A percentile compares a stretch with the other conserved stretches of the same genome.
Conservation (phyloP, 2,113 vertebrate species). For the Lota lota region DNA sequence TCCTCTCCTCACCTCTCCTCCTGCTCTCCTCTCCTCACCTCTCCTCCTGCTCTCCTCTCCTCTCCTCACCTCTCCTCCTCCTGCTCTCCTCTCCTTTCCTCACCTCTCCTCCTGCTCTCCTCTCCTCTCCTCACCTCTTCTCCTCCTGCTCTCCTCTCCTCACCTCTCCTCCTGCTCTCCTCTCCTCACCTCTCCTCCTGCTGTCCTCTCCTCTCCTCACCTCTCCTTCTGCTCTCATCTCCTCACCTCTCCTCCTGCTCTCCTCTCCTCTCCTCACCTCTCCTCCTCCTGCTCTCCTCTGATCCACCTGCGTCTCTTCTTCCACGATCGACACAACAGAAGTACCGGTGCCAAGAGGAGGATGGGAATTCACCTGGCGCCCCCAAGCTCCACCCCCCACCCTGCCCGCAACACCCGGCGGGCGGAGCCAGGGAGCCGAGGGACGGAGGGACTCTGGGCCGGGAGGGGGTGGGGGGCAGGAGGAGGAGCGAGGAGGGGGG, state of each 20-base stretch:
- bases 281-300: not conserved
- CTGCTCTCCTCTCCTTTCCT: not conserved
- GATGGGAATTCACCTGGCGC: constrained; percentile 62
- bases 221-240: not conserved
- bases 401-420: constrained; percentile 61
- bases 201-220: not conserved
- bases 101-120: not conserved
- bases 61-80: not conserved
- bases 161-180: no score
- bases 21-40: no score
- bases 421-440: constrained; percentile 52
- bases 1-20: no score
- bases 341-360: constrained; percentile 67
- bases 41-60: no score
- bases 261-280: not conserved
- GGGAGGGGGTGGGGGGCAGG: constrained; percentile 2
- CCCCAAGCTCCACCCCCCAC: constrained; percentile 59
- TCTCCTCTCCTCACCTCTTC: not conserved
- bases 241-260: constrained; percentile 5
- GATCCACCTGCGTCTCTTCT: not conserved
- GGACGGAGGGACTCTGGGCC: constrained; percentile 48
- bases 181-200: not conserved
- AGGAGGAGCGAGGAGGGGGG: constrained; percentile 10
- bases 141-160: not conserved
- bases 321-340: constrained; percentile 38